A percentile compares a stretch with the other conserved stretches of the same genome.
Conservation (phyloP, 2,113 vertebrate genomes). For the Trichechus manatus region DNA sequence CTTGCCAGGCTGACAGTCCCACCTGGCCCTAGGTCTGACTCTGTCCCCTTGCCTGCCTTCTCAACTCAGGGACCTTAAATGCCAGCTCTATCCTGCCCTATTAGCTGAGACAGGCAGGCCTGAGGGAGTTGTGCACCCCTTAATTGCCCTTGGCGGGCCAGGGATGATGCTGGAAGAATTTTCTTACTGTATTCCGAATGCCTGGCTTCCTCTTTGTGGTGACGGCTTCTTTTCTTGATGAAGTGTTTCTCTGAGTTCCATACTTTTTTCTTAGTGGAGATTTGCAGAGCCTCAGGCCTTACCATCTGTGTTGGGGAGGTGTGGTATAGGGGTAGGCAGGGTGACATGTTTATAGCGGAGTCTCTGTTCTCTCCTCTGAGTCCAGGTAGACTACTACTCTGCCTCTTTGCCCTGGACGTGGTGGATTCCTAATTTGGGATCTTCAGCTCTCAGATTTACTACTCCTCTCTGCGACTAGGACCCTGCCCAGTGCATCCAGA, state of each 20-base stretch:
- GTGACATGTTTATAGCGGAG: neutral
- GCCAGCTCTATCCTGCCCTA: neutral
- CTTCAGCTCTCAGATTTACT: conserved; percentile 29
- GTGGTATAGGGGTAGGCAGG: too few relatives aligned
- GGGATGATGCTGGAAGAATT: neutral
- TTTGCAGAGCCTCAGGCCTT: neutral
- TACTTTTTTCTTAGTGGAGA: neutral
- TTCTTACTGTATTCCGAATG: neutral
- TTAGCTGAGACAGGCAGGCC: neutral
- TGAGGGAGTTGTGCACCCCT: neutral
- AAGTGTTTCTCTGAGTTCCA: neutral
- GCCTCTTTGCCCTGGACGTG: neutral
- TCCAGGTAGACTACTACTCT: neutral
- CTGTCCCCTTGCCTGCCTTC: neutral
- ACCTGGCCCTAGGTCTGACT: neutral
- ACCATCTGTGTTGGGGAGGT: neutral
- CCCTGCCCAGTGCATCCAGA: conserved; percentile 12
- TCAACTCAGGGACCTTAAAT: neutral
- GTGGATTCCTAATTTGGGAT: conserved; percentile 15
- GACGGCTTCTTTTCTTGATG: neutral
- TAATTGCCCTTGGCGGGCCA: neutral
- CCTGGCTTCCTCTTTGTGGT: neutral
- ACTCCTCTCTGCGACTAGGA: conserved; percentile 24
- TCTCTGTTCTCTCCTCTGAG: neutral
- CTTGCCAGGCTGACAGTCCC: neutral